A percentile compares a stretch with the other conserved stretches of the same genome.
These are phyloP conservation scores for Drosophila parvula DNA, from an alignment of 1,140 invertebrate genomes.

Conservation along the genomic window DNA sequence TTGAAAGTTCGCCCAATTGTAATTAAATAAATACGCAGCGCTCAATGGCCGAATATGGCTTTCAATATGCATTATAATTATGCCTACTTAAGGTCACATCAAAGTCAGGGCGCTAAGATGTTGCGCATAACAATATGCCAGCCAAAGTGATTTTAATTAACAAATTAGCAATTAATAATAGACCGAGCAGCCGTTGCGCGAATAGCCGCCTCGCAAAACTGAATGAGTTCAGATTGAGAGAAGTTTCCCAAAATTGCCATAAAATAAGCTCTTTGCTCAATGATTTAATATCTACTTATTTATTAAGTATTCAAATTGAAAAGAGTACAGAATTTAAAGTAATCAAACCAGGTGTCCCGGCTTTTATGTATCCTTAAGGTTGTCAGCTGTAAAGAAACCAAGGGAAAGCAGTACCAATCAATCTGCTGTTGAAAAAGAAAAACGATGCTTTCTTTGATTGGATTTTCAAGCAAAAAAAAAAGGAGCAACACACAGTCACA, in stretches of 20 bases:
- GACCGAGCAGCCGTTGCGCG: slow-evolving; percentile 37
- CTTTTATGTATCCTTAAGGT: not conserved
- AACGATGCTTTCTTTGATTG: slow-evolving; percentile 36
- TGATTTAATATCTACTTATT: no score
- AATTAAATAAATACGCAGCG: slow-evolving; percentile 69
- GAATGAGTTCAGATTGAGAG: slow-evolving; percentile 7
- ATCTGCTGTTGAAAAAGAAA: slow-evolving; percentile 15
- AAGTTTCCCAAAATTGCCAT: not conserved
- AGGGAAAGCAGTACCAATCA: slow-evolving; percentile 12
- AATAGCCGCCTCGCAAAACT: slow-evolving; percentile 2
- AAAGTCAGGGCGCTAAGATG: slow-evolving; percentile 53
- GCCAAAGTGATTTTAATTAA: slow-evolving; percentile 68
- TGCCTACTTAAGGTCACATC: slow-evolving; percentile 70
- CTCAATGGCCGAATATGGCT: slow-evolving; percentile 28
- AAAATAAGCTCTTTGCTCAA: not conserved
- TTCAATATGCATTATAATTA: slow-evolving; percentile 62
- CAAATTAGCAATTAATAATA: slow-evolving; percentile 61
- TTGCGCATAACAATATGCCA: slow-evolving; percentile 26
- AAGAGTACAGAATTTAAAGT: not conserved
- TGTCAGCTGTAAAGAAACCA: not conserved
- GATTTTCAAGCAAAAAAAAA: slow-evolving; percentile 23
- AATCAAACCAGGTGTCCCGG: no score
- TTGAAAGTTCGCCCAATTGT: slow-evolving; percentile 73
- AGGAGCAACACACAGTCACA: slow-evolving; percentile 51
- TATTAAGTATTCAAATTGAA: no score